Conservation (phyloP, 2,888 invertebrate genomes). For the Scaptomyza tumidula region DNA sequence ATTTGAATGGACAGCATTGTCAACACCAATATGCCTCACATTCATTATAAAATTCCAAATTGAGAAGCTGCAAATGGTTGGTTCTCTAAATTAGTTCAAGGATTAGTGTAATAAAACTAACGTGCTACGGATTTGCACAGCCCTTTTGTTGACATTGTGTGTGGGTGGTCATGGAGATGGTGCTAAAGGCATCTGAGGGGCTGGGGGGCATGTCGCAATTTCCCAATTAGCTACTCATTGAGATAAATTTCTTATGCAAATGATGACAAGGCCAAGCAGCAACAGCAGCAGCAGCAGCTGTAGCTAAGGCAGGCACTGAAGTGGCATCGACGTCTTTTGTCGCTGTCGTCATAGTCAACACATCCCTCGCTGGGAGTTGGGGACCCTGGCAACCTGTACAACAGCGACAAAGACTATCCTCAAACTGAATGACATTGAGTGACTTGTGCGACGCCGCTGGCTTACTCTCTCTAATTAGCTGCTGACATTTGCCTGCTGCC, state of each 20-base stretch:
- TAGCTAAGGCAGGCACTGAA: conserved; percentile 50
- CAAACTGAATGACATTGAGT: conserved; percentile 69
- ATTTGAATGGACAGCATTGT: conserved; percentile 23
- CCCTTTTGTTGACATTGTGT: conserved; percentile 60
- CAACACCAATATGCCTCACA: conserved; percentile 37
- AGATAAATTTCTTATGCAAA: conserved; percentile 82
- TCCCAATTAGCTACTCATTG: conserved; percentile 80
- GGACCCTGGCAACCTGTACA: conserved; percentile 62
- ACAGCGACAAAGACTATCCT: conserved; percentile 38
- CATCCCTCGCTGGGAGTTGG: conserved; percentile 65
- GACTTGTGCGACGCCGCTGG: conserved; percentile 61
- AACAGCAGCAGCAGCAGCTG: conserved; percentile 35
- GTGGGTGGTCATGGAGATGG: conserved; percentile 21
- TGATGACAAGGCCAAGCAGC: conserved; percentile 77
- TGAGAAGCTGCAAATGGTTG: conserved; percentile 39
- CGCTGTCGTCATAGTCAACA: conserved; percentile 34
- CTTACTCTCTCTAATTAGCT: conserved; percentile 76
- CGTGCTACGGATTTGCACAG: conserved; percentile 69
- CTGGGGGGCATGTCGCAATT: conserved; percentile 67
- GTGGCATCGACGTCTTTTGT: conserved; percentile 69
- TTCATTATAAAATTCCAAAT: conserved; percentile 54
- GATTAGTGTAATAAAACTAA: conserved; percentile 80
- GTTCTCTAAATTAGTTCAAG: conserved; percentile 75
- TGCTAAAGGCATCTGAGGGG: neutral
- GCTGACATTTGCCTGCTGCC: conserved; percentile 76